These are phyloP conservation scores for Eilema griseolum DNA, from an alignment of 2,888 invertebrate species.

Conservation along the genomic window DNA sequence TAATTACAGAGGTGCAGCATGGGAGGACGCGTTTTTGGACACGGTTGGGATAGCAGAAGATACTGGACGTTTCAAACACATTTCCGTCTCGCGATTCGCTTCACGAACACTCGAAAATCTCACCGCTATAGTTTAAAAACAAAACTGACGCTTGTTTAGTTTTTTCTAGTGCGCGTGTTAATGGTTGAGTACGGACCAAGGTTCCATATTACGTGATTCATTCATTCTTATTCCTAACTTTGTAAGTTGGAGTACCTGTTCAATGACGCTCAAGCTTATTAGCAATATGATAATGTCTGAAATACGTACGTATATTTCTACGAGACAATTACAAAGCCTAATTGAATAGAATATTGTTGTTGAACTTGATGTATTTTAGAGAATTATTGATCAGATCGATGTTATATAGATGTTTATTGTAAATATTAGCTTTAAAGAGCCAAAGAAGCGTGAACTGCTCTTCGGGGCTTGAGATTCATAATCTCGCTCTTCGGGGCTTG, in stretches of 20 bases:
- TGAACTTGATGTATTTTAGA: slow-evolving; percentile 86
- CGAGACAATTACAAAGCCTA: slow-evolving; percentile 77
- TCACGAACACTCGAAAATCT: slow-evolving; percentile 96
- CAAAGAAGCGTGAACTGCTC: slow-evolving; percentile 74
- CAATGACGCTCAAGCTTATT: neutral
- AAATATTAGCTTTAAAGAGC: slow-evolving; percentile 78
- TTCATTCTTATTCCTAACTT: neutral
- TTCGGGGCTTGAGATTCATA: too few species aligned
- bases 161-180: neutral
- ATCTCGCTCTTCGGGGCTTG: too few species aligned
- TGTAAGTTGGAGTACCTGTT: neutral
- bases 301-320: slow-evolving; percentile 74
- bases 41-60: slow-evolving; percentile 91
- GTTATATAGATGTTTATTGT: slow-evolving; percentile 87
- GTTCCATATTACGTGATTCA: neutral
- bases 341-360: slow-evolving; percentile 82
- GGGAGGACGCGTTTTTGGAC: slow-evolving; percentile 95
- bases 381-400: slow-evolving; percentile 85
- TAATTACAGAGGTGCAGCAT: slow-evolving; percentile 90
- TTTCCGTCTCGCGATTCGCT: slow-evolving; percentile 93
- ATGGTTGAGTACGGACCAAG: neutral
- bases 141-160: neutral
- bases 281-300: slow-evolving; percentile 55
- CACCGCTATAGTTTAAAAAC: too few species aligned
- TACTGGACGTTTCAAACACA: slow-evolving; percentile 91